Evolutionary conservation across 2,888 invertebrate genomes (phyloP), one percentile per base, ranked within the genome.

Genomic region (Helleia helle): DNA sequence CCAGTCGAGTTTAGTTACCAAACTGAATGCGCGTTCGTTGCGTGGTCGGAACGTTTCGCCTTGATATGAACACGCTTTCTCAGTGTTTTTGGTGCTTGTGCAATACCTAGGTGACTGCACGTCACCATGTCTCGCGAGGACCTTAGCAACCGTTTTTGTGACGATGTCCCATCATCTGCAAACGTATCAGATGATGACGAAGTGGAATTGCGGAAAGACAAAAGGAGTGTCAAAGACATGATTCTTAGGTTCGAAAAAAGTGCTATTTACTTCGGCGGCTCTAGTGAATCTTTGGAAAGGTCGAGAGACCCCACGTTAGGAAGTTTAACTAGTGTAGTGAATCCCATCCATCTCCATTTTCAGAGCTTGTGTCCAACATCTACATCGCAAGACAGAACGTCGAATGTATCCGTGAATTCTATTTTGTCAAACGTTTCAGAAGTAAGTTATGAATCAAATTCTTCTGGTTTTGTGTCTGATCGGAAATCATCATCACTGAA

Each of bases 401-500:
- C 85, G 9, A 80, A 75, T 50, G 68, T 81, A 45, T 86, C 85
- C 48, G 81, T 86, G 55, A 86, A 86, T 66, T 86, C 85, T 1
- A 72, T 81, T 55, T 59, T 85, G 52, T 85, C 85, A 4, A 80
- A 81, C 50, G 69, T 74, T 44, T 84, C 85, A 11, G 81, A 80
- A 61, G 64, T 71, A 44, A 83, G 84, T 57, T 76, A 61, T 55
- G 80, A 75, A 57, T 83, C 84, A n/a, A 71, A 72, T 63, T 81
- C 84, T n/a, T 84, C 84, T 7, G 84, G 83, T 47, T 84, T 84
- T 55, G 62, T 76, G 18, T 83, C 83, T 28, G 83, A 84, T 54
- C 68, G 79, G 47, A 83, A 80, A 50, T 75, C 79, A 2, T 71
- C 43, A 44, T 62, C 48, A 46, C 60, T 56, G 37, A 65, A 69